Conservation (phyloP, 2,888 invertebrate species). For the Epiblema foenella region DNA sequence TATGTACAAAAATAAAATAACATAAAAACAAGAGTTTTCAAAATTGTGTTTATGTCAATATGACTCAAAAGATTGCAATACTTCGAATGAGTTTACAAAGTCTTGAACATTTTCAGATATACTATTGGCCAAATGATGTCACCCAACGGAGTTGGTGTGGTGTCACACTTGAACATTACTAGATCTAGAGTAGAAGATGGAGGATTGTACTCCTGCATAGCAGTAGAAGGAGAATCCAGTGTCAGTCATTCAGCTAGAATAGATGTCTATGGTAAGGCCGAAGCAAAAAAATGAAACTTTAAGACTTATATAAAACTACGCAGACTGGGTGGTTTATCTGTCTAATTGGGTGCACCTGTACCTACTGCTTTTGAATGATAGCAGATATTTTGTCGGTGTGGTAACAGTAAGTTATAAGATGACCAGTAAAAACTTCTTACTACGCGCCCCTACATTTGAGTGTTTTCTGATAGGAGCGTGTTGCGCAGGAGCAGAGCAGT, state of each 20-base stretch:
- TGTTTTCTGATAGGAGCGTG: too few relatives aligned
- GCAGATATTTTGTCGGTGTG: too few relatives aligned
- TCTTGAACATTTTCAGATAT: constrained; percentile 59
- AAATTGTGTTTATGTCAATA: neutral
- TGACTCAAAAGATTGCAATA: neutral
- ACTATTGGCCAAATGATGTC: constrained; percentile 79
- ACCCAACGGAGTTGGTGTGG: constrained; percentile 68
- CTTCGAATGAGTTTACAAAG: neutral
- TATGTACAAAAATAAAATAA: too few relatives aligned
- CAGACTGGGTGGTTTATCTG: too few relatives aligned
- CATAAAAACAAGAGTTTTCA: neutral
- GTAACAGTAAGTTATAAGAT: too few relatives aligned
- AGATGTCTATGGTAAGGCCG: constrained; percentile 81
- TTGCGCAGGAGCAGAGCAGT: too few relatives aligned
- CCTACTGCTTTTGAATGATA: too few relatives aligned
- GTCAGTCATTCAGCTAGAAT: constrained; percentile 69
- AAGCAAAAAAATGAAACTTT: neutral
- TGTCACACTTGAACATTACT: constrained; percentile 82
- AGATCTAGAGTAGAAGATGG: constrained; percentile 85
- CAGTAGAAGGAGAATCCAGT: constrained; percentile 72
- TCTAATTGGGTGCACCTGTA: too few relatives aligned
- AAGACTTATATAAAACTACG: too few relatives aligned
- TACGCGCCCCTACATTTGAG: too few relatives aligned
- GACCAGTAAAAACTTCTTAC: too few relatives aligned
- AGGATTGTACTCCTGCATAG: constrained; percentile 85